A percentile compares a stretch with the other conserved stretches of the same genome.
Conservation (phyloP, 2,113 vertebrate species). For the Oceanodroma tethys region DNA sequence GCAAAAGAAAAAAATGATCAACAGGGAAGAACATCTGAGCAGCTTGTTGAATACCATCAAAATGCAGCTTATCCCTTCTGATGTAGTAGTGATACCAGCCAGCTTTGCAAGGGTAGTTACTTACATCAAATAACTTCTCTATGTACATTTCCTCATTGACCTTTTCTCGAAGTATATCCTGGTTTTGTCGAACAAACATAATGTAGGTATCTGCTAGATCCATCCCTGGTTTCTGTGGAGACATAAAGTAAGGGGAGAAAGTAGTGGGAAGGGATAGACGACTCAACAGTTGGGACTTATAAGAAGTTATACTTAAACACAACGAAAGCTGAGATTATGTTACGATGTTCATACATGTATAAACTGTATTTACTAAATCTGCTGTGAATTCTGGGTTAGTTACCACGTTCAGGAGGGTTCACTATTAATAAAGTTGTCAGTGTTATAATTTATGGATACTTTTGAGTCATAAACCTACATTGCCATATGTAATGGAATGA, state of each 20-base stretch:
- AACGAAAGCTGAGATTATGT: not conserved
- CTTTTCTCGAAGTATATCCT: constrained; percentile 92
- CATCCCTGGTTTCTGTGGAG: constrained; percentile 90
- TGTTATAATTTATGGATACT: not conserved
- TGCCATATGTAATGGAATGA: not conserved
- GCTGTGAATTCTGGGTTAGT: not conserved
- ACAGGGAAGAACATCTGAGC: not conserved
- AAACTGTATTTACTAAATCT: not conserved
- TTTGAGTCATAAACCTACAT: not conserved
- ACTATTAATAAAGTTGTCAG: not conserved
- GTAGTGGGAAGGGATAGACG: not conserved
- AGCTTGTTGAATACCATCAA: not conserved
- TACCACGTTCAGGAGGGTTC: not conserved
- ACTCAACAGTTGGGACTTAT: not conserved
- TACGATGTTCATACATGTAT: not conserved
- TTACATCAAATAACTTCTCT: constrained; percentile 94
- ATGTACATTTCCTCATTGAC: constrained; percentile 92
- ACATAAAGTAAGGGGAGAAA: not conserved
- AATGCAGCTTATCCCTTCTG: not conserved
- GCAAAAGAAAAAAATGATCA: not conserved
- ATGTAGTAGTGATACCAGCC: not conserved
- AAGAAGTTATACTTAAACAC: not conserved
- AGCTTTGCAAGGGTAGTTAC: constrained; percentile 62
- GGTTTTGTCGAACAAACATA: constrained; percentile 94
- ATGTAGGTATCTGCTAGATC: constrained; percentile 96